Conservation (phyloP, 1,140 invertebrate genomes). For the Bombus cullumanus region DNA sequence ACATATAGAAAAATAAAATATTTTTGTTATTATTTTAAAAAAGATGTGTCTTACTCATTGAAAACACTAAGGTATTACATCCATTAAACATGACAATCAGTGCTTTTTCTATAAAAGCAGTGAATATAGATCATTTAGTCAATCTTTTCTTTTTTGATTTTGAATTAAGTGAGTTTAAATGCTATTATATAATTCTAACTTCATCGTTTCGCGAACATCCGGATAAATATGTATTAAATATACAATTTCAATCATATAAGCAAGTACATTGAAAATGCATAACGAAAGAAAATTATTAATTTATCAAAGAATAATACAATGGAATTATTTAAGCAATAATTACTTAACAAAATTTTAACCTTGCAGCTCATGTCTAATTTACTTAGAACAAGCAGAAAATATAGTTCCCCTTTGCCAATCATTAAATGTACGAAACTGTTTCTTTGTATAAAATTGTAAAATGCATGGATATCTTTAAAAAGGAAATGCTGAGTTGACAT, state of each 20-base stretch:
- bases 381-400: conserved; percentile 58
- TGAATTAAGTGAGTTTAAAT: neutral
- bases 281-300: conserved; percentile 61
- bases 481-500: conserved; percentile 51
- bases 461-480: conserved; percentile 45
- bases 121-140: conserved; percentile 5
- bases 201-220: conserved; percentile 62
- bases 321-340: conserved; percentile 64
- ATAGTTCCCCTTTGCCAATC: conserved; percentile 61
- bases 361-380: conserved; percentile 50
- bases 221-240: conserved; percentile 67
- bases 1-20: neutral
- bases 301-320: conserved; percentile 67
- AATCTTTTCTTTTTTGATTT: conserved; percentile 23
- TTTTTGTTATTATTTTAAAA: conserved; percentile 22
- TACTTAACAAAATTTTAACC: conserved; percentile 55
- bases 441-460: conserved; percentile 60
- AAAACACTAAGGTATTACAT: neutral
- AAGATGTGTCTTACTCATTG: conserved; percentile 10
- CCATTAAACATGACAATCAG: conserved; percentile 19
- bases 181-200: conserved; percentile 39
- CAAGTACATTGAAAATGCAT: conserved; percentile 66
- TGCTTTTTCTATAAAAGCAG: conserved; percentile 15
- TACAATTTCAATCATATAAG: conserved; percentile 68
- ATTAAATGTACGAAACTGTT: conserved; percentile 31